Evolutionary conservation across 2,797 vertebrate genomes (phyloP).

Genomic region (Paedocypris micromegethes): DNA sequence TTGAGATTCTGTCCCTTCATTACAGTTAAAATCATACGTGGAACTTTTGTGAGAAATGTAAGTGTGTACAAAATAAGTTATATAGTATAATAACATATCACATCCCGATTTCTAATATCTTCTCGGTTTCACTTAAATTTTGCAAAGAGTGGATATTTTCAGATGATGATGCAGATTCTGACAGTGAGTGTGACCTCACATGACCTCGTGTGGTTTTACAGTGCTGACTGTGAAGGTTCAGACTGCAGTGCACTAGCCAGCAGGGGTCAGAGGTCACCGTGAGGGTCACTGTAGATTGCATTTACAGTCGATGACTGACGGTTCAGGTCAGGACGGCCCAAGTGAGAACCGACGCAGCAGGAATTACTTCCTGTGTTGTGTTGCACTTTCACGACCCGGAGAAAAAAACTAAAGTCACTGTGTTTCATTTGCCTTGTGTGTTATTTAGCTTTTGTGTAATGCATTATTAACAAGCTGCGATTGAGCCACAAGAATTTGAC

Average conservation of each 20-base stretch:
- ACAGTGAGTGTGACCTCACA: constrained; percentile 2
- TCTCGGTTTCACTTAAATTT: no score
- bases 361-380: constrained; percentile 1
- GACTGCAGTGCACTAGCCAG: constrained; percentile 18
- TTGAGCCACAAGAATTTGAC: no score
- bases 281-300: constrained; percentile 19
- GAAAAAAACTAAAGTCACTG: neutral
- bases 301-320: constrained; percentile 42
- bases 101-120: no score
- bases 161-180: neutral
- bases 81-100: no score
- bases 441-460: no score
- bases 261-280: constrained; percentile 44
- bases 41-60: neutral
- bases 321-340: constrained; percentile 28
- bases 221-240: constrained; percentile 38
- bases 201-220: constrained; percentile 11
- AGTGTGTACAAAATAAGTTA: no score
- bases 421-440: neutral
- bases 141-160: no score
- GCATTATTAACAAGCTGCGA: no score
- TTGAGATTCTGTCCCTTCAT: neutral
- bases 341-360: constrained; percentile 23
- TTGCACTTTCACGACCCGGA: neutral
- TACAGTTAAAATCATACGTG: neutral